Evolutionary conservation across 1,140 invertebrate species (phyloP).

Genomic region (Diorhabda carinulata): DNA sequence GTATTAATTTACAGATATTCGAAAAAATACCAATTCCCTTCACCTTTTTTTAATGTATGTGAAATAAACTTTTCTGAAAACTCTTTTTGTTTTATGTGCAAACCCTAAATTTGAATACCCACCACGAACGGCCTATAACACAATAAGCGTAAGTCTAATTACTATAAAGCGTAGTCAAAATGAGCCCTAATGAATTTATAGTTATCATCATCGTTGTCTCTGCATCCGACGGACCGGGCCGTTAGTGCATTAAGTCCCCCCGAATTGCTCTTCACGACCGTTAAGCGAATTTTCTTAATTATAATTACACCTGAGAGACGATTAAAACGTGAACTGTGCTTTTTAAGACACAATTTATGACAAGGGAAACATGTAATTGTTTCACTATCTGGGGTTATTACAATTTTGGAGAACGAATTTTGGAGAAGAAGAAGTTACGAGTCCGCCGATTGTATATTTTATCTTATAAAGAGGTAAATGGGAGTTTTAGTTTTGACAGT

Average conservation of each 20-base stretch:
- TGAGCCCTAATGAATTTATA: slow-evolving; percentile 40
- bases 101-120: not conserved
- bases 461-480: not conserved
- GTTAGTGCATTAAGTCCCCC: slow-evolving; percentile 29
- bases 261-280: slow-evolving; percentile 29
- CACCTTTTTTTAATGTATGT: no score
- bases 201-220: slow-evolving; percentile 30
- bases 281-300: slow-evolving; percentile 30
- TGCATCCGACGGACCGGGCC: slow-evolving; percentile 19
- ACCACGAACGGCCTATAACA: slow-evolving; percentile 31
- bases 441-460: not conserved
- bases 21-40: no score
- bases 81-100: no score
- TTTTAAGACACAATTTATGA: slow-evolving; percentile 8
- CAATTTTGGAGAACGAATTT: not conserved
- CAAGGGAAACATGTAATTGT: slow-evolving; percentile 18
- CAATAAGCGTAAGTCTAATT: slow-evolving; percentile 41
- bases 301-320: slow-evolving; percentile 35
- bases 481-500: not conserved
- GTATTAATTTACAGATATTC: no score
- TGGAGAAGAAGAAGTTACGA: no score
- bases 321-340: slow-evolving; percentile 23
- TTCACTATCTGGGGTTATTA: slow-evolving; percentile 21
- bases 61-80: no score
- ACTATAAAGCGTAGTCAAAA: slow-evolving; percentile 36